Evolutionary conservation across 2,888 invertebrate genomes (phyloP), one percentile per base, ranked within the genome.

Genomic region (Philereme vetulata): DNA sequence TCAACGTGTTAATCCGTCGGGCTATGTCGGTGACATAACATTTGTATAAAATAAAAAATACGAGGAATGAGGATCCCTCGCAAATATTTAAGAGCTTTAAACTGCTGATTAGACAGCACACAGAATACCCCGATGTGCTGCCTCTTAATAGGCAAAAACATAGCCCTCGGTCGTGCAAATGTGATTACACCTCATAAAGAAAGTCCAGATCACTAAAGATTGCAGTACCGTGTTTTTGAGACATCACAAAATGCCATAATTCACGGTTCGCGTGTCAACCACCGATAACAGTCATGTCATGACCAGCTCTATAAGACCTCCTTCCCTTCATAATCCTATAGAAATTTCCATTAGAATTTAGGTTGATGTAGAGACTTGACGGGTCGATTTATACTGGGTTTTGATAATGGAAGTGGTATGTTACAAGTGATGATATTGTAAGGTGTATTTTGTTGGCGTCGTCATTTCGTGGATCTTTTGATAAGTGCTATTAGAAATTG

Each of bases 221-320:
- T 65, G 67, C 63, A 61, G 59, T 75, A 74, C 76, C 79, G 80
- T 75, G 77, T 80, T 81, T 66, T 79, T 72, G 74, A 75, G 76
- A 80, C 73, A 77, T 76, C 71, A 72, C 76, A 75, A 76, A 71
- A 75, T 74, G 67, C 82, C 84, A 83, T 90, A 89, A 90, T 89
- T 87, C 86, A 82, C 79, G 65, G 71, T 83, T 90, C 72, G 90
- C 90, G 86, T 90, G 90, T 77, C 81, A 80, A 80, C 75, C 49
- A 62, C 74, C 78, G 75, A 82, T 86, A 83, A 58, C 46, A 35
- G n/a, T 21, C 40, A 50, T 47, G 21, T 44, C 45, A 49, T 44
- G 55, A 51, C 62, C 58, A 62, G 43, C 43, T 5, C n/a, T 3
- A 10, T 21, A 4, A 5, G 57, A 45, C 36, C 57, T 36, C 5